phyloP scores from a whole-genome alignment of 1,140 invertebrate species.

The Leptopilina boulardi region DNA sequence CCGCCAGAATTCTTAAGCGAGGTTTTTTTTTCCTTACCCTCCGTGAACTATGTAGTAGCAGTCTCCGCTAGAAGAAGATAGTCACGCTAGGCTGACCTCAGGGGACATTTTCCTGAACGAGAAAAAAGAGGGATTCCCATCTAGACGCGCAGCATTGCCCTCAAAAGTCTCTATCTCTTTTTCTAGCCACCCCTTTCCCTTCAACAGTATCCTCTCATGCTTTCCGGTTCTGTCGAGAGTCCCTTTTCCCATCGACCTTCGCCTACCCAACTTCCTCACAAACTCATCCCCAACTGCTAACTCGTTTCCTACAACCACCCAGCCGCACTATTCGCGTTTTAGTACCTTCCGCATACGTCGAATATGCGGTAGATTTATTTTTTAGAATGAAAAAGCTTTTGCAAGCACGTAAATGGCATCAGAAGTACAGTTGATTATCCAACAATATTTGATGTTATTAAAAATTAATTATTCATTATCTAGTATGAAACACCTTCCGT shows the following conservation, averaged over 20 bases:
- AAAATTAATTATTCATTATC: no score
- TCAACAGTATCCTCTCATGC: background rate
- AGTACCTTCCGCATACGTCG: conserved; percentile 24
- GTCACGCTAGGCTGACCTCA: conserved; percentile 64
- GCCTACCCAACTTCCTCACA: conserved; percentile 40
- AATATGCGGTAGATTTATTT: conserved; percentile 7
- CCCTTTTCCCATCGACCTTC: conserved; percentile 39
- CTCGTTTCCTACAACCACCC: conserved; percentile 30
- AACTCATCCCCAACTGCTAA: conserved; percentile 13
- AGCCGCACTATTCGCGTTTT: background rate
- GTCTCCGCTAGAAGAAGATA: conserved; percentile 63
- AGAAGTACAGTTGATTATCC: no score
- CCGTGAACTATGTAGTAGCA: conserved; percentile 51
- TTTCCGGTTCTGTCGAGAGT: background rate
- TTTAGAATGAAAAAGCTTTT: conserved; percentile 6
- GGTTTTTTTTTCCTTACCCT: conserved; percentile 46
- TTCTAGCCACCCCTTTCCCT: background rate
- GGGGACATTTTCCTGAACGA: conserved; percentile 61
- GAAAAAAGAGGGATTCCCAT: conserved; percentile 37
- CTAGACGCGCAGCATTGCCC: conserved; percentile 36
- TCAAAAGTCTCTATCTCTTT: conserved; percentile 5
- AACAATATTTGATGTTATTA: no score
- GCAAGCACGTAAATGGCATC: conserved; percentile 63
- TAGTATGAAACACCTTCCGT: no score
- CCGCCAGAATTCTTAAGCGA: conserved; percentile 52